Base-by-base conservation (phyloP, 2,888 invertebrate genomes). In the Eupithecia dodoneata region DNA sequence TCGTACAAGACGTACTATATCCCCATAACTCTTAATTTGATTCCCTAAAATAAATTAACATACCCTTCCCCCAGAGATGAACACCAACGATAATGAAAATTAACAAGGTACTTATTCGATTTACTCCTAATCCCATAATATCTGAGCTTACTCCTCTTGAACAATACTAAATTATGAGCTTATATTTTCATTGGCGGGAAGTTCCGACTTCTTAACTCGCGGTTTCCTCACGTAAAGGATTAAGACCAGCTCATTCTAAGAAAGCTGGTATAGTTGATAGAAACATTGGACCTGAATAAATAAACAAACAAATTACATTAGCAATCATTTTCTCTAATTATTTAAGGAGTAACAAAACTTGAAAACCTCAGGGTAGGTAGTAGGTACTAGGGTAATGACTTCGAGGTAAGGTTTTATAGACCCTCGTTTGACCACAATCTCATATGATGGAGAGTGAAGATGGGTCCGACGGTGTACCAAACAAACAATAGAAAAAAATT, bases 181-280 rank as follows among this genome's bases (percentile, higher is more conserved):
- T 87, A 87, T 86, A 85, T 84, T 87, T 87, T 87, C 87, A 87
- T 87, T 88, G 87, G 84, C 83, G 80, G 78, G 76, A 79, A 81
- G 79, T 81, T 80, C 76, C 79, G 80, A 83, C 78, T 81, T 81
- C 78, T 75, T 81, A 77, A 77, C 81, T 81, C 74, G 79, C 80
- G 80, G 79, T 80, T 78, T 81, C 74, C 73, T 72, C 81, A 83
- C 81, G 82, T 78, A 80, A 80, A 80, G 89, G 90, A 89, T 90
- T 89, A 89, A 82, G 88, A n/a, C 72, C 52, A 76, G 76, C 70
- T 71, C 72, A 66, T 69, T 70, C 13, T 72, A 65, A 44, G 30
- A 66, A 73, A 71, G 79, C 76, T 76, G 66, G 42, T 12, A 52
- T 12, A 42, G 7, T 30, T 30, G 30, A n/a, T 59, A 59, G n/a